Base-by-base conservation (phyloP, 2,888 invertebrate species). In the Ophraella communa region DNA sequence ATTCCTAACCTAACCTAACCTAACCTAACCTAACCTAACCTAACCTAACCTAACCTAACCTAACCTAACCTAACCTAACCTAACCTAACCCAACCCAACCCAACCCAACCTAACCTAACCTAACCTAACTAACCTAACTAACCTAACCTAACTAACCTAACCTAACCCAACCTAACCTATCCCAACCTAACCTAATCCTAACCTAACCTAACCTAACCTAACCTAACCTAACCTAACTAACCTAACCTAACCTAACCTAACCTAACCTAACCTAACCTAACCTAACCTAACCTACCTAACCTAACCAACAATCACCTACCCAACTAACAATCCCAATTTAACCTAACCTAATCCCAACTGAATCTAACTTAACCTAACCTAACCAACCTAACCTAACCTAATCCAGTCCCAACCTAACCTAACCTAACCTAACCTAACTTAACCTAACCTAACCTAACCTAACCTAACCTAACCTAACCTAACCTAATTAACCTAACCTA, bases 401-500 rank as follows among this genome's bases (percentile, higher is more conserved):
- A n/a, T n/a, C n/a, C n/a, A n/a, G n/a, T n/a, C n/a, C n/a, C n/a
- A 49, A 65, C 44, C 60, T 61, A 52, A 63, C 59, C 67, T 20
- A 67, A 65, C 65, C 61, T 56, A 56, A 64, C 65, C 69, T 65
- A 62, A 64, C 66, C 70, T 64, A 64, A 68, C 67, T 67, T 55
- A 62, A 67, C 64, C 67, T 67, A 67, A 51, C 60, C 69, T 63
- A 65, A 67, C 69, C 69, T 65, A 69, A 67, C 69, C 65, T 65
- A 65, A 67, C 67, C 69, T 65, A 65, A 67, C 68, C 58, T 62
- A 65, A 60, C 69, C 67, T 62, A 68, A 67, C 67, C 64, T 57
- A 67, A 61, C 68, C 68, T 66, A 60, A 64, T 64, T 64, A 68
- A 66, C 68, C 68, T 64, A 68, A 65, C 65, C 56, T 58, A 69